phyloP scores from a whole-genome alignment of 2,888 invertebrate genomes.

The Melipona bicolor region DNA sequence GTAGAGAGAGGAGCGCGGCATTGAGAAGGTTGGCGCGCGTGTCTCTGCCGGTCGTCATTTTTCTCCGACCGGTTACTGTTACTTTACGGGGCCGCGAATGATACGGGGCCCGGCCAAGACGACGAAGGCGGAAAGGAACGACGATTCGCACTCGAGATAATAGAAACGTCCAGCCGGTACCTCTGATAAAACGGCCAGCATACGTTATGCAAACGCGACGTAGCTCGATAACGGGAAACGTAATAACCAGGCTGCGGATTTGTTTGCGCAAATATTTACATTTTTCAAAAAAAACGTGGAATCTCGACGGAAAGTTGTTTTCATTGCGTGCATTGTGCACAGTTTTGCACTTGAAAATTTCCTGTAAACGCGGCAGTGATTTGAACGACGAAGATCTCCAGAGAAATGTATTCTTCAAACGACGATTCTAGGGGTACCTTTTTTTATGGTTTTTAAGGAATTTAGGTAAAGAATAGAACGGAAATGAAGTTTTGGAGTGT shows the following conservation, averaged over 20 bases:
- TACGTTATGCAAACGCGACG: slow-evolving; percentile 38
- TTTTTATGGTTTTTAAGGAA: not conserved
- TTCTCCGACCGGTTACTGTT: slow-evolving; percentile 28
- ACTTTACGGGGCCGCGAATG: slow-evolving; percentile 47
- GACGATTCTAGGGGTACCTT: not conserved
- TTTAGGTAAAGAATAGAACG: not conserved
- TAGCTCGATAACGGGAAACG: slow-evolving; percentile 53
- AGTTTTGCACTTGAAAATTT: no score
- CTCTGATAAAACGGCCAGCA: slow-evolving; percentile 49
- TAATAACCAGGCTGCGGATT: slow-evolving; percentile 49
- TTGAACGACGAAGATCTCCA: no score
- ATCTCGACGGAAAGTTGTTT: no score
- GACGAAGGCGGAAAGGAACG: slow-evolving; percentile 52
- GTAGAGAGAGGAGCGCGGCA: slow-evolving; percentile 2
- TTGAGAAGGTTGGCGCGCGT: slow-evolving; percentile 30
- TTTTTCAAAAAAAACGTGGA: not conserved
- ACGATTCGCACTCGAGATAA: slow-evolving; percentile 63
- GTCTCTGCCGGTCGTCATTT: slow-evolving; percentile 9
- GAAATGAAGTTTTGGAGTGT: not conserved
- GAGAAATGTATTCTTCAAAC: no score
- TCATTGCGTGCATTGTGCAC: no score
- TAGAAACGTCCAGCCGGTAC: slow-evolving; percentile 55
- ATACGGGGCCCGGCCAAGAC: slow-evolving; percentile 14
- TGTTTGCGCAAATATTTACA: not conserved
- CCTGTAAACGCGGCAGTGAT: no score